A percentile compares a stretch with the other conserved stretches of the same genome.
Conservation (phyloP, 2,797 vertebrate genomes). For the Bryconaethiops microstoma region DNA sequence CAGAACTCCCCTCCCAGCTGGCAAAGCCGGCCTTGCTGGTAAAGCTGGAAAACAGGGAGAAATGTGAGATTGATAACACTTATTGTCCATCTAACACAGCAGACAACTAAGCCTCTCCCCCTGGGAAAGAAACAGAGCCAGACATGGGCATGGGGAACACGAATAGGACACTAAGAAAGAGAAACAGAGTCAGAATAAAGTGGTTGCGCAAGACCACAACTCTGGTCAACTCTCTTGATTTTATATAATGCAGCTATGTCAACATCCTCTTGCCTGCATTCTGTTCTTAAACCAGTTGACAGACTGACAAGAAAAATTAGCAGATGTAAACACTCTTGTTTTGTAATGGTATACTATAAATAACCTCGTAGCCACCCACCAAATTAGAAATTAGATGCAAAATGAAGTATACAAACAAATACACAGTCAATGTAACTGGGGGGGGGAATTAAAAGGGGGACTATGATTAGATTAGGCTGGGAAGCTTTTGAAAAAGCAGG, state of each 20-base stretch:
- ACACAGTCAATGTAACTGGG: neutral
- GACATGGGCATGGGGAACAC: slow-evolving; percentile 30
- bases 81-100: slow-evolving; percentile 42
- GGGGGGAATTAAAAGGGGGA: neutral
- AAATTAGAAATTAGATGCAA: neutral
- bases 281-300: neutral
- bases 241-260: neutral
- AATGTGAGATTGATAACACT: slow-evolving; percentile 39
- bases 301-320: neutral
- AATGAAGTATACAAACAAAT: neutral
- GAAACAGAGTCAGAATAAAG: neutral
- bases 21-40: slow-evolving; percentile 97
- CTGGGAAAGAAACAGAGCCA: slow-evolving; percentile 32
- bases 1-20: slow-evolving; percentile 99
- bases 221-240: neutral
- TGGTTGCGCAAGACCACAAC: slow-evolving; percentile 28
- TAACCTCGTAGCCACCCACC: neutral
- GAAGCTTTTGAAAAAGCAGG: neutral
- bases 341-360: neutral
- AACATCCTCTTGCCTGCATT: neutral
- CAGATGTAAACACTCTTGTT: neutral
- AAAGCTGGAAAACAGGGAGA: slow-evolving; percentile 83
- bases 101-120: slow-evolving; percentile 41
- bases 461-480: too few species aligned
- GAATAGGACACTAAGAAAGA: slow-evolving; percentile 37